Conservation (phyloP, 2,888 invertebrate genomes). For the Cephus sareptanus region DNA sequence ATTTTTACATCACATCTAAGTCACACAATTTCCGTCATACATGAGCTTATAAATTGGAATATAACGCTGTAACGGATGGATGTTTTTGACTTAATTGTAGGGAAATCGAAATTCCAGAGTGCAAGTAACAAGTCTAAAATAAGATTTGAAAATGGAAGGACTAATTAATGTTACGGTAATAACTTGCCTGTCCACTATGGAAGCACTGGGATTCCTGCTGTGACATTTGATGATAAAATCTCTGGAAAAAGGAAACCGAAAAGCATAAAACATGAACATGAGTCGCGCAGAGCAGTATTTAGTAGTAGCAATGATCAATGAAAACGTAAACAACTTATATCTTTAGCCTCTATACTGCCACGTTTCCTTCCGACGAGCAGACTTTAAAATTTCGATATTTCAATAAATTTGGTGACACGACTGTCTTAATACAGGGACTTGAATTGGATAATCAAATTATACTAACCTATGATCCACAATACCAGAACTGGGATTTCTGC, state of each 20-base stretch:
- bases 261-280: slow-evolving; percentile 35
- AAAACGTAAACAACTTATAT: neutral
- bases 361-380: neutral
- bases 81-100: too few species aligned
- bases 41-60: too few species aligned
- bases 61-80: too few species aligned
- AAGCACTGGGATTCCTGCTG: slow-evolving; percentile 66
- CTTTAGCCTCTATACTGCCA: neutral
- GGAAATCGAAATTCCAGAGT: too few species aligned
- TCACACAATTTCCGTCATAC: too few species aligned
- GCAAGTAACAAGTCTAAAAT: too few species aligned
- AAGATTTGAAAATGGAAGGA: too few species aligned
- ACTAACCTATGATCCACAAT: slow-evolving; percentile 74
- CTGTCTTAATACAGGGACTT: neutral
- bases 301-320: neutral
- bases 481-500: slow-evolving; percentile 82
- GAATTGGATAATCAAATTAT: neutral
- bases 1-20: too few species aligned
- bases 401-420: too few species aligned
- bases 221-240: slow-evolving; percentile 66
- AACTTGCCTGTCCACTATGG: slow-evolving; percentile 62
- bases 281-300: neutral
- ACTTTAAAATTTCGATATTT: neutral
- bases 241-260: slow-evolving; percentile 48
- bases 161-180: neutral